These are phyloP conservation scores for Bufo gargarizans DNA, from an alignment of 2,113 vertebrate genomes.

Conservation along the genomic window DNA sequence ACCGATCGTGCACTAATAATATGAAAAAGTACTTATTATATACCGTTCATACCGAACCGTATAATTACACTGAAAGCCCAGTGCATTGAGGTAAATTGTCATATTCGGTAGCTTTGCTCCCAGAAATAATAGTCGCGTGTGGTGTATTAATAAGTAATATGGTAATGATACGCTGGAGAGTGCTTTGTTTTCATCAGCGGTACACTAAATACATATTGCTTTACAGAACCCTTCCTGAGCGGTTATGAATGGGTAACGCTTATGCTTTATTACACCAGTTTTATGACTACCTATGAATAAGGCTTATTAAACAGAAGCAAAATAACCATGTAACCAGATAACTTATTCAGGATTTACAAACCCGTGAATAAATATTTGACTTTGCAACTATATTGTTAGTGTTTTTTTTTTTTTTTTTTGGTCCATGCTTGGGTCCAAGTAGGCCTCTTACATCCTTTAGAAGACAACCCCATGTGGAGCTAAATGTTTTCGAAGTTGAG, in stretches of 20 bases:
- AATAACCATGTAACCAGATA: background rate
- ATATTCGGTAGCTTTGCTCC: background rate
- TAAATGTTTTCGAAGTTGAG: no score
- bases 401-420: background rate
- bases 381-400: background rate
- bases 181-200: constrained; percentile 22
- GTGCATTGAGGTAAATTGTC: background rate
- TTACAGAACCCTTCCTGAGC: background rate
- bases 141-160: constrained; percentile 25
- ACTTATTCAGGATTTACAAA: background rate
- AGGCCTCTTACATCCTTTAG: no score
- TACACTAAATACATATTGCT: background rate
- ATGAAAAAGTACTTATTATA: background rate
- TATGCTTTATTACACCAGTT: background rate
- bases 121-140: background rate
- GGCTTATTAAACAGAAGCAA: background rate
- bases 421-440: no score
- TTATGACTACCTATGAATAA: background rate
- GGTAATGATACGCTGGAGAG: constrained; percentile 17
- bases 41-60: background rate
- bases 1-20: background rate
- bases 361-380: background rate
- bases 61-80: background rate
- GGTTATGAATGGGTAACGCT: no score
- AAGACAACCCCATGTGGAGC: no score